Evolutionary conservation across 2,888 invertebrate species (phyloP).

Genomic region (Euzetes globulus): DNA sequence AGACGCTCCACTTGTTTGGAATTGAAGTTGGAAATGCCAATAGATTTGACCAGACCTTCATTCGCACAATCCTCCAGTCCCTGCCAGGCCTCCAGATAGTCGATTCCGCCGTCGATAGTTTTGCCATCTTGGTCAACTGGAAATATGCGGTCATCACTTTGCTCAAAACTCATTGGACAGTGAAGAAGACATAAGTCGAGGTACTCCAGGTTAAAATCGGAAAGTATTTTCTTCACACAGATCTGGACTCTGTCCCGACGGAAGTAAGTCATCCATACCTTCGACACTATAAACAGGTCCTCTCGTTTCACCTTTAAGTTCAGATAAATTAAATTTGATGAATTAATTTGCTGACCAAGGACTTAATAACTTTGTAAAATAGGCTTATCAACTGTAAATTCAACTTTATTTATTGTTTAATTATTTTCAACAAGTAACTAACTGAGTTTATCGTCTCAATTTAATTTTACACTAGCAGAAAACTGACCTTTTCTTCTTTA

Average conservation of each 20-base stretch:
- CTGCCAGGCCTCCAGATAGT: conserved; percentile 58
- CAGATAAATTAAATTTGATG: too few relatives aligned
- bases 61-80: conserved; percentile 65
- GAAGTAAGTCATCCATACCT: conserved; percentile 82
- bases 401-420: too few relatives aligned
- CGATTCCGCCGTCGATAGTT: conserved; percentile 58
- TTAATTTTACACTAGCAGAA: too few relatives aligned
- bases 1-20: conserved; percentile 62
- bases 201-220: conserved; percentile 65
- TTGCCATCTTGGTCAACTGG: conserved; percentile 49
- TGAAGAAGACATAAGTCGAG: conserved; percentile 82
- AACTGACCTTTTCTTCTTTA: conserved; percentile 43
- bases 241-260: conserved; percentile 64
- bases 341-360: too few relatives aligned
- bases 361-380: too few relatives aligned
- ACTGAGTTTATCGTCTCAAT: too few relatives aligned
- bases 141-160: too few relatives aligned
- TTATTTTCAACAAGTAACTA: too few relatives aligned
- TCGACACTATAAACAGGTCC: conserved; percentile 48
- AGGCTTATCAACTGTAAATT: too few relatives aligned
- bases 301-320: conserved; percentile 46
- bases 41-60: conserved; percentile 60
- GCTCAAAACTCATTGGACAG: conserved; percentile 73
- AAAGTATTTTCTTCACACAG: conserved; percentile 61
- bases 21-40: conserved; percentile 79